Percentiles rank a stretch among this genome's conserved stretches.
Evolutionary conservation across 1,140 invertebrate species (phyloP).

Genomic region (Ctenoplectra terminalis): DNA sequence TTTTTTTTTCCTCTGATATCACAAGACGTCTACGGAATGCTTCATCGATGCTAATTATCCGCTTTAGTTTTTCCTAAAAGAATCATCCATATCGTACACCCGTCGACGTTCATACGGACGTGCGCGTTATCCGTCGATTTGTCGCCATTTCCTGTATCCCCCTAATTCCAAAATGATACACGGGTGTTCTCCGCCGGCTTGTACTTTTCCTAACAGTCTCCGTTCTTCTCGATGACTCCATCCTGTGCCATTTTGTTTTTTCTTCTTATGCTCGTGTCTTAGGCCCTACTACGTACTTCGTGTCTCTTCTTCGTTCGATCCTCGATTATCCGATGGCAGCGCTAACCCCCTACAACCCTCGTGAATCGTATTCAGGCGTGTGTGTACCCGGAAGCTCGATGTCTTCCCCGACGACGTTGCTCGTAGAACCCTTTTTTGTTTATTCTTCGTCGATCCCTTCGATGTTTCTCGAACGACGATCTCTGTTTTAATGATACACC

Average conservation of each 20-base stretch:
- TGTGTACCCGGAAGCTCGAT: conserved; percentile 41
- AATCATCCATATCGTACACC: conserved; percentile 4
- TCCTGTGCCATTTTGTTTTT: neutral
- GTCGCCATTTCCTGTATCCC: conserved; percentile 12
- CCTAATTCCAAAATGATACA: neutral
- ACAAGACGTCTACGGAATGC: conserved; percentile 52
- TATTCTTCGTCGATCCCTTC: conserved; percentile 58
- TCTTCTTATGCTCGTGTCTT: conserved; percentile 15
- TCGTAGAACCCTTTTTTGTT: conserved; percentile 58
- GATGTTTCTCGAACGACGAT: conserved; percentile 45
- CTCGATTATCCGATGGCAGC: conserved; percentile 35
- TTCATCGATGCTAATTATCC: conserved; percentile 39
- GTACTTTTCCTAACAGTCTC: neutral
- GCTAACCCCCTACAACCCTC: conserved; percentile 34
- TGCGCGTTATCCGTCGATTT: conserved; percentile 45
- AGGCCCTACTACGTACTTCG: conserved; percentile 32
- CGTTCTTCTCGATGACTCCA: neutral
- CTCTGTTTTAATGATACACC: conserved; percentile 43
- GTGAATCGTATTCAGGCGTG: conserved; percentile 26
- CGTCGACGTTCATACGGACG: conserved; percentile 33
- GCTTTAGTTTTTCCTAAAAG: neutral
- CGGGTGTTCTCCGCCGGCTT: neutral
- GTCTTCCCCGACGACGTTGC: conserved; percentile 75
- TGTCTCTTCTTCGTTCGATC: neutral
- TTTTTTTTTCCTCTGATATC: conserved; percentile 45